Base-by-base conservation (phyloP, 2,888 invertebrate genomes). In the Aspidiotus destructor region DNA sequence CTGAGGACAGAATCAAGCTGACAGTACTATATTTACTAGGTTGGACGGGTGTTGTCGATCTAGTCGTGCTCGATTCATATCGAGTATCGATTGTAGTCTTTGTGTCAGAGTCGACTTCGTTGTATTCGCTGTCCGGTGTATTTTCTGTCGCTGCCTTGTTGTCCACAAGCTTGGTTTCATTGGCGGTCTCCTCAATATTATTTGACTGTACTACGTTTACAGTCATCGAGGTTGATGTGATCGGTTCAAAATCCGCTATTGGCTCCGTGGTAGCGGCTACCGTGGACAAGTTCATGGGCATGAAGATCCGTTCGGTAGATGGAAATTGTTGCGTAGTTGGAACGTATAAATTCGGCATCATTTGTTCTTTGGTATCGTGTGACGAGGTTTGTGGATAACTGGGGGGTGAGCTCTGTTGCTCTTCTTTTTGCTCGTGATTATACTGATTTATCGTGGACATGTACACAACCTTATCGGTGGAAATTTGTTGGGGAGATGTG, bases 211-310 rank as follows among this genome's bases (percentile, higher is more conserved):
- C 71, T 11, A 73, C 72, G 58, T 70, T 73, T 15, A 74, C 72
- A 8, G 72, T 73, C 69, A 72, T 72, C n/a, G 74, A 71, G 0
- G 74, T 73, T 0, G 74, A 73, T 5, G 74, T 74, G 40, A 72
- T 72, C 7, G 73, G 71, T 15, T 72, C 72, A 54, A 57, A 67
- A n/a, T 62, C 55, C 28, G 68, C 72, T 28, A 16, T 28, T 48
- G 52, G 41, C 15, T 13, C 16, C 42, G 69, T 54, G 58, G 55
- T 44, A 41, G 61, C 68, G 52, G 54, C 69, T 28, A 68, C 69
- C 11, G 70, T 69, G 9, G 70, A 67, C 9, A 65, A 55, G 10
- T 65, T 53, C 28, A 60, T 53, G 17, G 72, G 57, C 41, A 67
- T 62, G 55, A 71, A 64, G 11, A 70, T 63, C 28, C 65, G 60